Evolutionary conservation across 2,113 vertebrate species (phyloP).

Genomic region (Sminthopsis crassicaudata): DNA sequence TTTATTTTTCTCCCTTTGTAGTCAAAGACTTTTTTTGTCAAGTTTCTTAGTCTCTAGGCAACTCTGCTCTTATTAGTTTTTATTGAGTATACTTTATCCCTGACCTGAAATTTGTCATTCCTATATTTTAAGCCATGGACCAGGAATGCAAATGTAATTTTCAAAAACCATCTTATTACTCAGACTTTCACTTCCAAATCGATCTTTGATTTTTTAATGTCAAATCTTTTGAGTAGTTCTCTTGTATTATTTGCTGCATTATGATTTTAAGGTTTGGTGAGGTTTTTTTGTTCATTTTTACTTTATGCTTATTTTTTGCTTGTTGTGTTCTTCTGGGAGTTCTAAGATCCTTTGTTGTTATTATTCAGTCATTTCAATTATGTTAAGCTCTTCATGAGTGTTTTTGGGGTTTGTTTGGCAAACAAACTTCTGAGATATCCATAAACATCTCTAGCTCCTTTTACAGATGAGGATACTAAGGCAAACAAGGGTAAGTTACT

Average conservation of each 20-base stretch:
- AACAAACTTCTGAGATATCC: too few species aligned
- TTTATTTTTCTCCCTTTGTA: background rate
- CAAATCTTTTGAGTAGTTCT: background rate
- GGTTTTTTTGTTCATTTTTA: background rate
- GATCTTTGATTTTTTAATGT: background rate
- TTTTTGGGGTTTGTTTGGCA: too few species aligned
- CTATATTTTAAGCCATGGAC: background rate
- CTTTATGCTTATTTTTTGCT: background rate
- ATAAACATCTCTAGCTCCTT: too few species aligned
- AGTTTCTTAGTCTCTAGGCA: background rate
- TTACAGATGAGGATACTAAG: too few species aligned
- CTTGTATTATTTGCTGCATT: background rate
- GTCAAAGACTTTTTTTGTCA: background rate
- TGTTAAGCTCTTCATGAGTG: too few species aligned
- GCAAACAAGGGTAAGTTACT: too few species aligned
- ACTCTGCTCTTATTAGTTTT: background rate
- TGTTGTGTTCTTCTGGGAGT: background rate
- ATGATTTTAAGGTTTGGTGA: background rate
- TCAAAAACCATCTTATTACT: background rate
- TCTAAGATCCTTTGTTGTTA: background rate
- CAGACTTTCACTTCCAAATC: background rate
- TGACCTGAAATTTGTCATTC: background rate
- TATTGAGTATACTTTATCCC: background rate
- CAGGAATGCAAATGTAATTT: background rate
- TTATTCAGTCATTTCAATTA: too few species aligned